Base-by-base conservation (phyloP, 1,140 invertebrate genomes). In the Sipha flava region DNA sequence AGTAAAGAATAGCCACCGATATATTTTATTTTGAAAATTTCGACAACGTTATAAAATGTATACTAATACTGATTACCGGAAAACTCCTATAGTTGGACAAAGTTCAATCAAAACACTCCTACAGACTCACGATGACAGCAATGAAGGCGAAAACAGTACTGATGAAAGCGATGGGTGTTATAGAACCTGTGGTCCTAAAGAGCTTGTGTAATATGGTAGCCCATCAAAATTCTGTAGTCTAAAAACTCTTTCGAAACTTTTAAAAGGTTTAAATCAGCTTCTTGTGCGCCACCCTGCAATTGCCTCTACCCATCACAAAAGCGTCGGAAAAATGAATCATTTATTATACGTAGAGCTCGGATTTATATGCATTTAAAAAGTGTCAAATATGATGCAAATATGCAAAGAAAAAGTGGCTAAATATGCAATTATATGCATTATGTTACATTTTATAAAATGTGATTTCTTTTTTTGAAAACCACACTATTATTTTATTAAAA, bases 231-330 rank as follows among this genome's bases (percentile, higher is more conserved):
- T 54, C 26, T 54, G 72, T 75, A 29, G 12, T 75, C 26, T 23
- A 37, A 34, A 75, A 75, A 75, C 72, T 54, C 72, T 54, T 54
- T 12, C 45, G 34, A 75, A 75, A 75, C 72, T 75, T 75, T 52
- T 52, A 52, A 75, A 75, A 54, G 72, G 29, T 75, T 57, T 34
- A 40, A 43, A 10, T 54, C 34, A 23, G 9, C 34, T 16, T 43
- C 14, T 62, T 62, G 16, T 62, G n/a, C 7, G 14, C 16, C 16
- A 14, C 18, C 40, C n/a, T n/a, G 7, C 31, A 6, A n/a, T n/a
- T n/a, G 2, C 14, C 23, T 9, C 29, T 6, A n/a, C n/a, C 18
- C 59, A 10, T 62, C 29, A 21, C n/a, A 26, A 66, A 66, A 43
- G 21, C 34, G 3, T 37, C 34, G n/a, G 21, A n/a, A 37, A 66